Base-by-base conservation (phyloP, 2,113 vertebrate species). In the Echinops telfairi region DNA sequence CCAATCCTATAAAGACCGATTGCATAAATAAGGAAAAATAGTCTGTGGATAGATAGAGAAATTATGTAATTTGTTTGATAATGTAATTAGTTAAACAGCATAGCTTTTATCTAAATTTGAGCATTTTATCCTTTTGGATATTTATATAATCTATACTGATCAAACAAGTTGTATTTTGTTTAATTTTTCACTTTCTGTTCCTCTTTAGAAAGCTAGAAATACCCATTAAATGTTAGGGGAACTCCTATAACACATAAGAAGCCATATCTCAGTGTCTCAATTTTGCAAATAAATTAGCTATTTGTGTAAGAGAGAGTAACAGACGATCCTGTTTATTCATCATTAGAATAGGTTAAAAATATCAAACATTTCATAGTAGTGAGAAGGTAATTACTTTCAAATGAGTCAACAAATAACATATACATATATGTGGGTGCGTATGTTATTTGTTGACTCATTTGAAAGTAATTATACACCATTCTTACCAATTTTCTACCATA, bases 131-230 rank as follows among this genome's bases (percentile, higher is more conserved):
- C 12, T 85, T 93, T 87, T 19, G 16, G 27, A 16, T 86, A 86
- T n/a, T 83, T 86, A 47, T 23, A 1, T 5, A 25, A 23, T 71
- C 6, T 22, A 9, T 20, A 47, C 6, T 68, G 25, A 86, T 58
- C 20, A 33, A 70, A 86, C 3, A 10, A 36, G 16, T 2, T 71
- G 20, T 29, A 6, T 11, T 31, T 38, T 78, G 15, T n/a, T 33
- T n/a, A 92, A 57, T 12, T 29, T 73, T 83, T 31, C 38, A 53
- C 8, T 91, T 83, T 82, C 25, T 70, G 11, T 4, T 38, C 87
- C 15, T 88, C 57, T 83, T 86, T n/a, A 71, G 40, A 91, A 96
- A 93, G 33, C 47, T n/a, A 64, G 86, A 23, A 23, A 87, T 57
- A 11, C 33, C n/a, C 73, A 27, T 0, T 77, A n/a, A 88, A 91